These are phyloP conservation scores for Himantopus leucocephalus DNA, from an alignment of 2,113 vertebrate genomes.

Conservation along the genomic window DNA sequence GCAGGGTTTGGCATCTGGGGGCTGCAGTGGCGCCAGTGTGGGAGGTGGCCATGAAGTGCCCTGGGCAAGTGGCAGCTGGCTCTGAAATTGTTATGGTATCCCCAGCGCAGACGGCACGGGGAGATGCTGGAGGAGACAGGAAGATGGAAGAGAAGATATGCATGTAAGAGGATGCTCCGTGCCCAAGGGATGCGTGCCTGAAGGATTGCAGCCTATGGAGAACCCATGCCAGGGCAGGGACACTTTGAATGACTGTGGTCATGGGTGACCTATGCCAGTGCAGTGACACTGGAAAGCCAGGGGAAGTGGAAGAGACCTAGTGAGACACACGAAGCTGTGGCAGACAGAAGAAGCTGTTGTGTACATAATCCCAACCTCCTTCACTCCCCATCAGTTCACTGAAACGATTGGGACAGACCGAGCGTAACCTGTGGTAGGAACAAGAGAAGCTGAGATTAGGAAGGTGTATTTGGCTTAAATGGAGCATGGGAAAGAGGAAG, in stretches of 20 bases:
- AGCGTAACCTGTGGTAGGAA: not conserved
- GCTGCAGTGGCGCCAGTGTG: not conserved
- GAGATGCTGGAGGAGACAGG: not conserved
- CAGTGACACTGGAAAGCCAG: not conserved
- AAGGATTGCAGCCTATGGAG: not conserved
- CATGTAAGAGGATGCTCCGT: not conserved
- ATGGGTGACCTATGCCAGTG: not conserved
- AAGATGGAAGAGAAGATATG: not conserved
- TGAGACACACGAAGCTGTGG: not conserved
- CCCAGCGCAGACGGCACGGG: accelerated
- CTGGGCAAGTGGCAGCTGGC: not conserved
- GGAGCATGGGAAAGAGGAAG: not conserved
- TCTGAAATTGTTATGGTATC: not conserved
- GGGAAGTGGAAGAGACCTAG: not conserved
- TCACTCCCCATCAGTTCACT: not conserved
- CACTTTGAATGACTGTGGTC: no score
- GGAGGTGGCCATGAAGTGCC: not conserved
- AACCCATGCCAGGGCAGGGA: not conserved
- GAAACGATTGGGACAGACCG: accelerated
- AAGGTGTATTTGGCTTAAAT: not conserved
- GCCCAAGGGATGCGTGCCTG: not conserved
- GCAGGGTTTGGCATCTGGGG: not conserved
- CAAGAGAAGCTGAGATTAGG: not conserved
- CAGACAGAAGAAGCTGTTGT: not conserved
- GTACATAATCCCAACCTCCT: not conserved